Conservation (phyloP, 2,797 vertebrate genomes). For the Iguana delicatissima region DNA sequence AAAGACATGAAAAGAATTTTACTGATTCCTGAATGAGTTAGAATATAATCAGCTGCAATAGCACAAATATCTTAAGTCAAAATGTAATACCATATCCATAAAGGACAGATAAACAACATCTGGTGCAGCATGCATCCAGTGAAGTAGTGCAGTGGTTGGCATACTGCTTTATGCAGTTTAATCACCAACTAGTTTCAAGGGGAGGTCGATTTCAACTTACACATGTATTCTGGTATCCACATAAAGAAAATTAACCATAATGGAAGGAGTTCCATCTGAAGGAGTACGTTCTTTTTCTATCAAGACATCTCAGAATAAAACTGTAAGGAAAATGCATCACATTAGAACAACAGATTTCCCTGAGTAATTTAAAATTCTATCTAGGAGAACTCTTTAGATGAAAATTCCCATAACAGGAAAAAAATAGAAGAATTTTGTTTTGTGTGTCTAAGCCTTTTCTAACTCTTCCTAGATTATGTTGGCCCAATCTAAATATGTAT, state of each 20-base stretch:
- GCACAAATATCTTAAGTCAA: not conserved
- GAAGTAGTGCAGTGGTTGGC: not conserved
- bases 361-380: not conserved
- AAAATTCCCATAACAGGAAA: not conserved
- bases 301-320: constrained; percentile 29
- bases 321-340: constrained; percentile 27
- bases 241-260: not conserved
- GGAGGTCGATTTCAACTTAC: constrained; percentile 25
- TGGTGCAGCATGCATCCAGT: not conserved
- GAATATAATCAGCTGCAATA: not conserved
- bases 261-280: not conserved
- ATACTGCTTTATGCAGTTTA: not conserved
- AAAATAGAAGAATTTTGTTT: not conserved
- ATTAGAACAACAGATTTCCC: not conserved
- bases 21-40: not conserved
- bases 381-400: not conserved
- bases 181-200: not conserved
- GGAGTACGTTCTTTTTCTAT: not conserved
- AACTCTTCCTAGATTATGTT: not conserved
- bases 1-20: not conserved
- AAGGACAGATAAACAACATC: not conserved
- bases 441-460: not conserved
- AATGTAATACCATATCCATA: not conserved
- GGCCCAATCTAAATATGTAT: not conserved
- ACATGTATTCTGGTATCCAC: not conserved